A percentile compares a stretch with the other conserved stretches of the same genome.
phyloP scores from a whole-genome alignment of 2,888 invertebrate species.

The Alloscopus bannaensis region DNA sequence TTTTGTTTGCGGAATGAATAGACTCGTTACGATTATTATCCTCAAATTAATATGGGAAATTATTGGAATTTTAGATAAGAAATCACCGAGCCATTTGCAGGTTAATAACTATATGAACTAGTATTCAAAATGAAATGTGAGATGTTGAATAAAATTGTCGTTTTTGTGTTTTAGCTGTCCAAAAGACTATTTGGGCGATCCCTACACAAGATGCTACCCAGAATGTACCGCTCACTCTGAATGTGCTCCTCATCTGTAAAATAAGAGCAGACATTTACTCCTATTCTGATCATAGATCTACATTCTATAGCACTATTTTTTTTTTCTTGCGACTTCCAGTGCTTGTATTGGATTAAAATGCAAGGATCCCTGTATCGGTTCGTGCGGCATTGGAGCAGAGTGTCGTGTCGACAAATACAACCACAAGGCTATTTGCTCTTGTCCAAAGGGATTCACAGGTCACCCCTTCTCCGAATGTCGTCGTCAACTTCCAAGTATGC shows the following conservation, averaged over 20 bases:
- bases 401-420: slow-evolving; percentile 81
- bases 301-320: too few relatives aligned
- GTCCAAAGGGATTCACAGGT: slow-evolving; percentile 86
- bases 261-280: background rate
- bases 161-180: too few relatives aligned
- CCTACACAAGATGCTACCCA: slow-evolving; percentile 85
- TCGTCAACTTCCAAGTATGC: slow-evolving; percentile 78
- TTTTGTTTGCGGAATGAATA: background rate
- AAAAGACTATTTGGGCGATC: slow-evolving; percentile 86
- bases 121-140: too few relatives aligned
- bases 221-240: slow-evolving; percentile 88
- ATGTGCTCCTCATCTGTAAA: slow-evolving; percentile 80
- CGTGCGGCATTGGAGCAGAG: slow-evolving; percentile 84
- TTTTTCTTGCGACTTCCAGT: slow-evolving; percentile 77
- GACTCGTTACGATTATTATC: background rate
- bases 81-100: slow-evolving; percentile 72
- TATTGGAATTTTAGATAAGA: slow-evolving; percentile 56
- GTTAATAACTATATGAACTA: too few relatives aligned
- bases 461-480: slow-evolving; percentile 89
- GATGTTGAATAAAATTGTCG: too few relatives aligned
- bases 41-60: slow-evolving; percentile 1
- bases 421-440: slow-evolving; percentile 74
- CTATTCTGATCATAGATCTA: background rate
- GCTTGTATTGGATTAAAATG: slow-evolving; percentile 89
- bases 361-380: slow-evolving; percentile 86